A percentile compares a stretch with the other conserved stretches of the same genome.
These are phyloP conservation scores for Heliconius eleuchia DNA, from an alignment of 1,140 invertebrate species.

Conservation along the genomic window DNA sequence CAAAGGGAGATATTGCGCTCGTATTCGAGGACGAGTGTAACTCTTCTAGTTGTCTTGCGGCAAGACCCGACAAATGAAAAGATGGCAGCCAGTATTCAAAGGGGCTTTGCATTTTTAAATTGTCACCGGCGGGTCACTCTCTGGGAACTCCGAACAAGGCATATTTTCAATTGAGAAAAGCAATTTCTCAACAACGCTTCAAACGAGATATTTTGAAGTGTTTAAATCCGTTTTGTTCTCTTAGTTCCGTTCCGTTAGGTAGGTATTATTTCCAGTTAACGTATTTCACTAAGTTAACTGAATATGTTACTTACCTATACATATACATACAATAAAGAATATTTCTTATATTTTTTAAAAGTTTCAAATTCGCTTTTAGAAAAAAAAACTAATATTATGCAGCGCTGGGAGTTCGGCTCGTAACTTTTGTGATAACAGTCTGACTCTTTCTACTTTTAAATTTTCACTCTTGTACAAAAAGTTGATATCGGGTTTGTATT, in stretches of 20 bases:
- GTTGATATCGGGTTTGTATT: constrained; percentile 13
- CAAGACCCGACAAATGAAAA: constrained; percentile 68
- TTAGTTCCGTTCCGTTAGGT: too few relatives aligned
- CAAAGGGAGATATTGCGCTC: constrained; percentile 72
- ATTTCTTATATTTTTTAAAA: constrained; percentile 26
- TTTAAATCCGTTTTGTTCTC: neutral
- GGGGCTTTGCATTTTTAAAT: constrained; percentile 67
- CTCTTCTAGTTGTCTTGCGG: constrained; percentile 74
- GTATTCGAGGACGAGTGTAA: constrained; percentile 71
- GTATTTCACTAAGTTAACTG: neutral
- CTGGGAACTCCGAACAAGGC: constrained; percentile 42
- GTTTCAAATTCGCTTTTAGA: constrained; percentile 5
- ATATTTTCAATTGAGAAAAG: constrained; percentile 26
- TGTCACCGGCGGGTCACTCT: constrained; percentile 45
- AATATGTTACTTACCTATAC: neutral
- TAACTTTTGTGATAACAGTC: constrained; percentile 32
- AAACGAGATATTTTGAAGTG: constrained; percentile 26
- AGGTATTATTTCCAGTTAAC: too few relatives aligned
- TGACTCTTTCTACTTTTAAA: constrained; percentile 24
- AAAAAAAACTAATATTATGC: constrained; percentile 23
- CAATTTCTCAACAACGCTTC: constrained; percentile 12
- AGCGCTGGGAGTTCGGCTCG: constrained; percentile 20
- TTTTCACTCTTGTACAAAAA: constrained; percentile 28
- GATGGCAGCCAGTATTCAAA: constrained; percentile 58
- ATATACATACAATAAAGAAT: neutral